A percentile compares a stretch with the other conserved stretches of the same genome.
These are phyloP conservation scores for Muricea muricata DNA, from an alignment of 92 coral and sea anemone genomes.

Conservation along the genomic window DNA sequence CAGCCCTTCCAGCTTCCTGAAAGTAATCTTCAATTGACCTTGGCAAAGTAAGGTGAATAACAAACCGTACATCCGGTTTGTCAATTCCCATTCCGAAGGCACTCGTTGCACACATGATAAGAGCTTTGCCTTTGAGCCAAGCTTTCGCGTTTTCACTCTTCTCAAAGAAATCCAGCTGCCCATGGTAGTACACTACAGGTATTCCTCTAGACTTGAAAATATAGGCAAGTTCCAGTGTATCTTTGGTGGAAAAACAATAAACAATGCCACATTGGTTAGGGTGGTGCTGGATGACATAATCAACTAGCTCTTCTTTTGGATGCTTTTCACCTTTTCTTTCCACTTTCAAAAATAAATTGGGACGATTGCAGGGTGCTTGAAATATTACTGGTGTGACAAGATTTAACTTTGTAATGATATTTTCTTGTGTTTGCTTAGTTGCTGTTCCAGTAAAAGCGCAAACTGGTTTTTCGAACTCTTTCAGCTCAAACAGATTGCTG, in stretches of 20 bases:
- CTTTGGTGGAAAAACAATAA: too few species aligned
- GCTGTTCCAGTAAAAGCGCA: slow-evolving; percentile 2
- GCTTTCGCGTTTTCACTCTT: too few species aligned
- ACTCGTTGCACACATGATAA: too few species aligned
- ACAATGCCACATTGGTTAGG: neutral
- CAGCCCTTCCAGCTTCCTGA: too few species aligned
- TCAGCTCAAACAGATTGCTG: neutral
- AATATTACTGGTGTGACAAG: neutral
- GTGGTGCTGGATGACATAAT: neutral
- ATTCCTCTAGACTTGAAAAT: too few species aligned
- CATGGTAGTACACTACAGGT: too few species aligned
- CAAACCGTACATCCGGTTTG: too few species aligned
- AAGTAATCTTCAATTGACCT: neutral
- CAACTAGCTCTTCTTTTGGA: neutral
- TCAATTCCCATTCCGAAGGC: too few species aligned
- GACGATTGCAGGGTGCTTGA: neutral
- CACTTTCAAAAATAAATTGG: neutral
- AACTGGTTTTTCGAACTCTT: neutral
- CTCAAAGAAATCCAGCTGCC: too few species aligned
- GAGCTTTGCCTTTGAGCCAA: too few species aligned
- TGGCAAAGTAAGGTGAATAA: too few species aligned
- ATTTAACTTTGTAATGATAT: neutral
- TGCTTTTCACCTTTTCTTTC: slow-evolving; percentile 1
- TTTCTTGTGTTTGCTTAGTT: neutral
- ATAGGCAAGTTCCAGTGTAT: too few species aligned